These are phyloP conservation scores for Trachymyrmex cornetzi DNA, from an alignment of 1,140 invertebrate species.

Conservation along the genomic window DNA sequence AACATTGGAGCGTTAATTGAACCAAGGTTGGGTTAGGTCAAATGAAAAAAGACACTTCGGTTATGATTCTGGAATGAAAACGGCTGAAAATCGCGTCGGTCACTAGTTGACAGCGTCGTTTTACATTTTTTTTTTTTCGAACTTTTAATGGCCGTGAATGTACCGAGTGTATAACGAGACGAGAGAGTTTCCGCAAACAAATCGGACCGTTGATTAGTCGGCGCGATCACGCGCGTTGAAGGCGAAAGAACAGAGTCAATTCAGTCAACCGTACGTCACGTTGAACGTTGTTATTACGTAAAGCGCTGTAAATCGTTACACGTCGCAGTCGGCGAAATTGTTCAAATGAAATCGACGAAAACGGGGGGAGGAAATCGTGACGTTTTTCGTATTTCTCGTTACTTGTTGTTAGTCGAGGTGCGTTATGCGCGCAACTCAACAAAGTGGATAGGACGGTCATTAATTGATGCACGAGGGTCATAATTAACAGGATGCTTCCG, in stretches of 20 bases:
- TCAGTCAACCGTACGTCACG: neutral
- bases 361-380: neutral
- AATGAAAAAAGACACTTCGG: neutral
- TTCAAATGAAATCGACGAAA: neutral
- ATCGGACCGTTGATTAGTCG: neutral
- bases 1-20: neutral
- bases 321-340: neutral
- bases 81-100: neutral
- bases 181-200: neutral
- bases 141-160: neutral
- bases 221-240: neutral
- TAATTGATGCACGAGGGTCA: slow-evolving; percentile 5
- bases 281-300: neutral
- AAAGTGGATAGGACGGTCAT: neutral
- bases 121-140: neutral
- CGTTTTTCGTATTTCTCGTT: slow-evolving; percentile 8
- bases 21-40: neutral
- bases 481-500: slow-evolving; percentile 33
- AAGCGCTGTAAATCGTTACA: neutral
- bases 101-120: neutral
- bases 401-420: neutral
- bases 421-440: neutral
- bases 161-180: neutral
- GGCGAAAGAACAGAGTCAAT: neutral
- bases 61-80: neutral